phyloP scores from a whole-genome alignment of 1,140 invertebrate genomes.

The Ostrea edulis region DNA sequence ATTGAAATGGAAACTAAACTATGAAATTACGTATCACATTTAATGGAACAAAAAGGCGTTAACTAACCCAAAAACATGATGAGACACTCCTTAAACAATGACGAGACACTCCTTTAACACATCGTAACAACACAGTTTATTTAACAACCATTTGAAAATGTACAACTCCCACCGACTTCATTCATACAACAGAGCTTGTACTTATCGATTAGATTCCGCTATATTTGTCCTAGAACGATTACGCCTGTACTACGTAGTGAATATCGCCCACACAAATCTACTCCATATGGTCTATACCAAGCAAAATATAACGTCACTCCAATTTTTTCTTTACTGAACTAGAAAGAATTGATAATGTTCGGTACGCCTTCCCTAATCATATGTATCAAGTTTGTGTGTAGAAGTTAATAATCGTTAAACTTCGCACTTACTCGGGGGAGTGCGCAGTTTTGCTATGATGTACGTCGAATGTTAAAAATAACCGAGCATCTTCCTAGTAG shows the following conservation, averaged over 20 bases:
- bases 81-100: background rate
- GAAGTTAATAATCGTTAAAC: constrained; percentile 10
- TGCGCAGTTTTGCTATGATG: constrained; percentile 13
- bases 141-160: background rate
- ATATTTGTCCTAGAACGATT: background rate
- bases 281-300: background rate
- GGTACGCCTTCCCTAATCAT: constrained; percentile 26
- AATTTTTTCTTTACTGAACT: background rate
- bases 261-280: background rate
- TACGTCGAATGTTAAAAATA: constrained; percentile 19
- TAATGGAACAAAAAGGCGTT: background rate
- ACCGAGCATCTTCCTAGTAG: background rate
- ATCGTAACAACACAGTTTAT: background rate
- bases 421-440: background rate
- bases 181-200: constrained; percentile 1
- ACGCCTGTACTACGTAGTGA: constrained; percentile 4
- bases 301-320: background rate
- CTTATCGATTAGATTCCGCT: background rate
- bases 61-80: background rate
- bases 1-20: too few species aligned
- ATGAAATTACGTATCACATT: background rate
- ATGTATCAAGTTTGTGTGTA: background rate
- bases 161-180: constrained; percentile 12
- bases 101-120: background rate
- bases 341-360: background rate